Evolutionary conservation across 2,888 invertebrate genomes (phyloP).

Genomic region (Chaetoderma sp.): DNA sequence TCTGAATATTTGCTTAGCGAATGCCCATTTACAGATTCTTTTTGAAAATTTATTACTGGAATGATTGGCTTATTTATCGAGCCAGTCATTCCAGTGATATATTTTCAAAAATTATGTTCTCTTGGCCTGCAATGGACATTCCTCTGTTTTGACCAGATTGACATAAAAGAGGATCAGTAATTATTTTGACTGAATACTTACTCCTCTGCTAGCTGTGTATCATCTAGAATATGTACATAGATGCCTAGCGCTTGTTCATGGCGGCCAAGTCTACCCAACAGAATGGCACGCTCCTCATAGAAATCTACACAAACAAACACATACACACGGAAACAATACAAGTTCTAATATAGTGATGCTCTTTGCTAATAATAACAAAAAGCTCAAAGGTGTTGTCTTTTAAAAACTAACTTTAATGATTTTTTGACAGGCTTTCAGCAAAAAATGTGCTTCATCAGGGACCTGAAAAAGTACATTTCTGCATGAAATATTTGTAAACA

Average conservation of each 20-base stretch:
- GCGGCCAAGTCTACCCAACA: slow-evolving; percentile 88
- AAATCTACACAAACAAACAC: slow-evolving; percentile 72
- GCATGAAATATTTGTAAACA: too few relatives aligned
- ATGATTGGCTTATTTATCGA: too few relatives aligned
- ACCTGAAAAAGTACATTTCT: not conserved
- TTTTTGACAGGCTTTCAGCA: not conserved
- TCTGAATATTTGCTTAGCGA: too few relatives aligned
- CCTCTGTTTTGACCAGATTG: too few relatives aligned
- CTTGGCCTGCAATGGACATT: too few relatives aligned
- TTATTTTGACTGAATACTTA: slow-evolving; percentile 71
- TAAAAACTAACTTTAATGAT: not conserved
- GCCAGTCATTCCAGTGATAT: too few relatives aligned
- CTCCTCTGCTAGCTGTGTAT: slow-evolving; percentile 84
- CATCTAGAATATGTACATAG: slow-evolving; percentile 87
- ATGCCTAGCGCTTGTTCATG: slow-evolving; percentile 94
- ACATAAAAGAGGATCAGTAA: not conserved
- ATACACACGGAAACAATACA: not conserved
- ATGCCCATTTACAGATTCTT: too few relatives aligned
- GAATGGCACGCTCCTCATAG: slow-evolving; percentile 93
- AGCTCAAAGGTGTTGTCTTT: not conserved
- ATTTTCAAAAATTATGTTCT: too few relatives aligned
- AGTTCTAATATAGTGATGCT: not conserved
- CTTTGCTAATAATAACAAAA: not conserved
- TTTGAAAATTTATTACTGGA: too few relatives aligned
- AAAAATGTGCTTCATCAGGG: not conserved